Percentiles rank a stretch among this genome's conserved stretches.
phyloP scores from a whole-genome alignment of 2,797 vertebrate genomes.

The Lemur catta region DNA sequence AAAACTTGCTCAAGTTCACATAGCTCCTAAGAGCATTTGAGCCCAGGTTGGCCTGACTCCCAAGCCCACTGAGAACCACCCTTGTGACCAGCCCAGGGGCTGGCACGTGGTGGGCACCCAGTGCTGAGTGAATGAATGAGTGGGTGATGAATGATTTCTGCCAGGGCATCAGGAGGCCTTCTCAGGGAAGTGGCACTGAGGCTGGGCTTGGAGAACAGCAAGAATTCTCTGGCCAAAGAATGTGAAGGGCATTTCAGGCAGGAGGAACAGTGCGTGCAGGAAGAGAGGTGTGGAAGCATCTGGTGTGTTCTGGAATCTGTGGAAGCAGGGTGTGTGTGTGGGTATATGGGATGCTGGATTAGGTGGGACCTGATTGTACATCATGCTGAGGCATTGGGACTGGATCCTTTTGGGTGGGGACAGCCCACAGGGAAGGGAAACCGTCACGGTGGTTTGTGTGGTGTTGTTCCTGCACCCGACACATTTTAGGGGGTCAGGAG shows the following conservation, averaged over 20 bases:
- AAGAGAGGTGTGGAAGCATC: constrained; percentile 41
- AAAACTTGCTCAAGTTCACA: not conserved
- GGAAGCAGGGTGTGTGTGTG: not conserved
- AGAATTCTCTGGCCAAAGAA: not conserved
- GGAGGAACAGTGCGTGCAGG: not conserved
- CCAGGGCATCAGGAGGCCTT: not conserved
- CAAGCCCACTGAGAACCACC: not conserved
- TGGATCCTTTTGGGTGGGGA: not conserved
- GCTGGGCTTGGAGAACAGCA: not conserved
- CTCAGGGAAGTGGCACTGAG: not conserved
- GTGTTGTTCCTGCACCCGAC: not conserved
- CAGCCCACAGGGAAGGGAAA: not conserved
- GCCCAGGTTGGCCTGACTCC: not conserved
- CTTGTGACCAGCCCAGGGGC: not conserved
- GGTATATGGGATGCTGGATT: not conserved
- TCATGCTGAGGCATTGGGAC: not conserved
- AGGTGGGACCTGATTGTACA: not conserved
- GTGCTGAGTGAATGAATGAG: not conserved
- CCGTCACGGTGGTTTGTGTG: rapidly evolving
- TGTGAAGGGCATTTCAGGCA: not conserved
- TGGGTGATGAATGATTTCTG: not conserved
- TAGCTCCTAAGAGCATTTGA: not conserved
- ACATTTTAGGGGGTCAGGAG: not conserved
- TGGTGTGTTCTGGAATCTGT: constrained; percentile 22
- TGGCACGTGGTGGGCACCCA: not conserved